These are phyloP conservation scores for Tribolium freemani DNA, from an alignment of 2,888 invertebrate genomes.

Conservation along the genomic window DNA sequence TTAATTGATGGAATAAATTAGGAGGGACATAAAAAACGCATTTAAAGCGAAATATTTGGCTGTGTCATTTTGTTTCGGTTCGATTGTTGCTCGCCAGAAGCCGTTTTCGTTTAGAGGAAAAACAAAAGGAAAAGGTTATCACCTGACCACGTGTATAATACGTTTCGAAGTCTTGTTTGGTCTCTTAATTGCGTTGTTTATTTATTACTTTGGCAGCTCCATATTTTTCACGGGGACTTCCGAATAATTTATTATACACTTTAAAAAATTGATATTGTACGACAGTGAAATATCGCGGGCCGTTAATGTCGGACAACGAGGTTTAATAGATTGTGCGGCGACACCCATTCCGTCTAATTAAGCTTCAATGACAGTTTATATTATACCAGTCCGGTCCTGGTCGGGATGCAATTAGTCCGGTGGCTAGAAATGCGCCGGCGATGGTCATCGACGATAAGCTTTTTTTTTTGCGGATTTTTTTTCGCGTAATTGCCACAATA, in stretches of 20 bases:
- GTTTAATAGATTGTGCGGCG: constrained; percentile 40
- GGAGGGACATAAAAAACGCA: constrained; percentile 36
- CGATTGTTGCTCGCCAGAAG: constrained; percentile 24
- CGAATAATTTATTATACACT: constrained; percentile 51
- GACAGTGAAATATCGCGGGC: constrained; percentile 50
- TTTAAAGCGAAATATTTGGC: constrained; percentile 38
- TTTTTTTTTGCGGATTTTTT: constrained; percentile 27
- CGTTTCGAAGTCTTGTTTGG: constrained; percentile 57
- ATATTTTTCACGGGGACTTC: constrained; percentile 54
- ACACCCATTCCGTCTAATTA: constrained; percentile 37
- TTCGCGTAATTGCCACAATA: constrained; percentile 40
- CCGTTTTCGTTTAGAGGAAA: constrained; percentile 25
- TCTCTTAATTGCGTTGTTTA: constrained; percentile 61
- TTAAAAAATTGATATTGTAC: constrained; percentile 50
- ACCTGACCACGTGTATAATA: constrained; percentile 44
- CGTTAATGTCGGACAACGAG: constrained; percentile 41
- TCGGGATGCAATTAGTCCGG: constrained; percentile 31
- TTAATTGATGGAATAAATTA: constrained; percentile 44
- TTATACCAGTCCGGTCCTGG: constrained; percentile 27
- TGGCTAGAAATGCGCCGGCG: constrained; percentile 22
- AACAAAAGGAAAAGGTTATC: constrained; percentile 44
- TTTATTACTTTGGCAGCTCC: constrained; percentile 58
- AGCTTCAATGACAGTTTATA: constrained; percentile 35
- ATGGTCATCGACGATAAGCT: constrained; percentile 37
- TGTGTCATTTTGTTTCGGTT: constrained; percentile 20